A percentile compares a stretch with the other conserved stretches of the same genome.
These are phyloP conservation scores for Zaprionus inermis DNA, from an alignment of 1,140 invertebrate species.

Conservation along the genomic window DNA sequence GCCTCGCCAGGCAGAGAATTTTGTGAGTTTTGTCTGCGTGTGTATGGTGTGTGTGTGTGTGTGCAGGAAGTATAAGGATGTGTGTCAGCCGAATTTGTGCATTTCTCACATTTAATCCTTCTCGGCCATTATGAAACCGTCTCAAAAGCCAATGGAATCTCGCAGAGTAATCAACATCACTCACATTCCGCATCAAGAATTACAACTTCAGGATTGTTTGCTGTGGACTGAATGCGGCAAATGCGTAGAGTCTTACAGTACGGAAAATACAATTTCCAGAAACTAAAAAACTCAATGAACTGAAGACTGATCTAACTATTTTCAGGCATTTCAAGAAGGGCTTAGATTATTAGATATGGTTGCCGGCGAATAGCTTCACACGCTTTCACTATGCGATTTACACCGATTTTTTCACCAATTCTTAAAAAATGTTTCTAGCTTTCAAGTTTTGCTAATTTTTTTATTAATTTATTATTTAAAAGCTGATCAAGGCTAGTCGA, in stretches of 20 bases:
- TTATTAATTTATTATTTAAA: too few species aligned
- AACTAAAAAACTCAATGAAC: not conserved
- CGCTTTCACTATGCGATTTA: too few species aligned
- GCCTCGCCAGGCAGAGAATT: constrained; percentile 3
- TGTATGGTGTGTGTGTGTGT: constrained; percentile 31
- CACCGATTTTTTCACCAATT: too few species aligned
- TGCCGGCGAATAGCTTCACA: too few species aligned
- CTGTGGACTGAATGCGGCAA: not conserved
- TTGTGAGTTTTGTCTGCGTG: not conserved
- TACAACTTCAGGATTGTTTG: constrained; percentile 5
- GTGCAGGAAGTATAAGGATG: constrained; percentile 44
- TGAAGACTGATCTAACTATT: too few species aligned
- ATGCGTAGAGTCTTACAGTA: not conserved
- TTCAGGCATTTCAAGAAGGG: too few species aligned
- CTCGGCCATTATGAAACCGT: constrained; percentile 12
- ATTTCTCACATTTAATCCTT: constrained; percentile 71
- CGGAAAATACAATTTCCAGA: not conserved
- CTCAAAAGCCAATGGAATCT: constrained; percentile 33
- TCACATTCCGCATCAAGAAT: constrained; percentile 22
- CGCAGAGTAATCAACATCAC: constrained; percentile 42
- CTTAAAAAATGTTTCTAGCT: too few species aligned
- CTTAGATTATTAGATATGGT: too few species aligned
- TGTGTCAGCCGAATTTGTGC: constrained; percentile 57
- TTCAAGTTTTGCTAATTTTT: too few species aligned
- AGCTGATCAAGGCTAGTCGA: too few species aligned